Base-by-base conservation (phyloP, 2,888 invertebrate genomes). In the Eupeodes luniger region DNA sequence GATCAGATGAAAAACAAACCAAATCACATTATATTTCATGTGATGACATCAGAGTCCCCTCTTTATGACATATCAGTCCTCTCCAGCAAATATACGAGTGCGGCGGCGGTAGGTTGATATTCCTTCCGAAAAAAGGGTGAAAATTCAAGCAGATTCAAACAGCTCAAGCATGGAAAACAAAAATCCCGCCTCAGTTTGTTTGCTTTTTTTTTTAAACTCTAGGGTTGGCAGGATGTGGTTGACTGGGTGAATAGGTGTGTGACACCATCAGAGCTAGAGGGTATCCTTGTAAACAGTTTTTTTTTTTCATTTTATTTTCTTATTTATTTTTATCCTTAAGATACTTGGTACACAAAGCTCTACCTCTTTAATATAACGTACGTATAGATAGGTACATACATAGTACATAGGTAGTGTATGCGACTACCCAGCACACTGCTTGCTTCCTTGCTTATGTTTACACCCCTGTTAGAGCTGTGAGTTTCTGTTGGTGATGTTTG, bases 321-420 rank as follows among this genome's bases (percentile, higher is more conserved):
- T 62, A 74, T 86, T 74, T 70, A 75, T 59, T 79, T 49, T 75
- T 78, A 47, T 72, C 72, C 59, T 72, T 72, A 72, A 72, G 72
- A 72, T 72, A 72, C 72, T 72, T 27, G 19, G 72, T 69, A 55
- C 70, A 76, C 67, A 69, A n/a, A 67, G 19, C 47, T 53, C 64
- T 34, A 62, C 53, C n/a, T 62, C 44, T 9, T 7, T 12, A 27
- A 7, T 0, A 6, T 36, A 34, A 40, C 40, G 6, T 40, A 40
- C 6, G 6, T 40, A 27, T 27, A 27, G 27, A 27, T 2, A 27
- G 27, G 27, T 27, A 27, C 27, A 3, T 27, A 27, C 27, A 27
- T 27, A 27, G 1, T 27, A 27, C 27, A 27, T 27, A 27, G 40
- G 40, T 40, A 40, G 40, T 40, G 40, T 27, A 27, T 27, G 2